Evolutionary conservation across 2,888 invertebrate genomes (phyloP).

Genomic region (Drosophila lacicola): DNA sequence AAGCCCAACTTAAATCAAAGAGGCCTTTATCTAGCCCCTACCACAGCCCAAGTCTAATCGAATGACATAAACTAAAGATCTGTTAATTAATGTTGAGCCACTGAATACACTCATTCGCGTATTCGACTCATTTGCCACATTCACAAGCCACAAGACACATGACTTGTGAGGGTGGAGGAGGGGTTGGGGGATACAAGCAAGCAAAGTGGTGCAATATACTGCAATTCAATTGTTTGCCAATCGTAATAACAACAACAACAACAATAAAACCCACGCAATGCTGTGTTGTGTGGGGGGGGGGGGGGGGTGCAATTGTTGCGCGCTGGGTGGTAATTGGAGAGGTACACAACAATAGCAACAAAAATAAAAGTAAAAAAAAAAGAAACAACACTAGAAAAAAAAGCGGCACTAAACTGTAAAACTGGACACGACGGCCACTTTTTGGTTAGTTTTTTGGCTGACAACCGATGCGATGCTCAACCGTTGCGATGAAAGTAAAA

Average conservation of each 20-base stretch:
- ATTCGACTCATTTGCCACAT: constrained; percentile 26
- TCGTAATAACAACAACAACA: constrained; percentile 21
- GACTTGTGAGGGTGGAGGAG: neutral
- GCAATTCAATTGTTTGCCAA: constrained; percentile 61
- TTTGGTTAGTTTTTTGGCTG: constrained; percentile 22
- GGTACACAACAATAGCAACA: constrained; percentile 47
- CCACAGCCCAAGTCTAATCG: neutral
- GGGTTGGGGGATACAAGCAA: constrained; percentile 9
- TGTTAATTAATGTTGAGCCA: constrained; percentile 1
- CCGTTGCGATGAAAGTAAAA: constrained; percentile 85
- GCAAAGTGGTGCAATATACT: constrained; percentile 46
- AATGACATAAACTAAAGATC: neutral
- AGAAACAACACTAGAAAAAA: constrained; percentile 34
- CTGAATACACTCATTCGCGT: constrained; percentile 14
- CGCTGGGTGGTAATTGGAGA: constrained; percentile 65
- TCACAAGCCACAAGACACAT: neutral
- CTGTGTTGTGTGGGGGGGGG: neutral
- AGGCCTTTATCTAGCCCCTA: neutral
- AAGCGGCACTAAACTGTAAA: constrained; percentile 43
- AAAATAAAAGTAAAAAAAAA: constrained; percentile 12
- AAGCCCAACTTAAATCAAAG: neutral
- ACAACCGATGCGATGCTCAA: constrained; percentile 64
- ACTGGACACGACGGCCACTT: constrained; percentile 50
- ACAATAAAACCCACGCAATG: constrained; percentile 41
- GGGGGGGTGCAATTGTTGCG: constrained; percentile 16